These are phyloP conservation scores for Paragorgia papillata DNA, from an alignment of 92 coral and sea anemone genomes.

Conservation along the genomic window DNA sequence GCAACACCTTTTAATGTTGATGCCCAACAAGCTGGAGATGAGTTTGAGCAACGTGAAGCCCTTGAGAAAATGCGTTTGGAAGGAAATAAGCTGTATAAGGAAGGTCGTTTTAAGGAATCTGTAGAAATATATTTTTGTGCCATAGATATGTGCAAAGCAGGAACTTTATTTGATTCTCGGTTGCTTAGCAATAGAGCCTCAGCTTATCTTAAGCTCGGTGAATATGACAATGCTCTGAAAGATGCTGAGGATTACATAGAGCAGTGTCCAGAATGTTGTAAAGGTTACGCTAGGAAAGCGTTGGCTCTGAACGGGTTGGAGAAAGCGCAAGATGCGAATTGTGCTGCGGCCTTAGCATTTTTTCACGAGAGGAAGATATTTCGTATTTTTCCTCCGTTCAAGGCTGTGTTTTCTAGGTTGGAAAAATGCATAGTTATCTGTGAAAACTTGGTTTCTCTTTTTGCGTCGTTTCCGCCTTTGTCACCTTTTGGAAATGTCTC, in stretches of 20 bases:
- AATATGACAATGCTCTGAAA: conserved; percentile 4
- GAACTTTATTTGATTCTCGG: conserved; percentile 22
- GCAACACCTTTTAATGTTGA: not conserved
- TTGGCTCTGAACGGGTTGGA: too few relatives aligned
- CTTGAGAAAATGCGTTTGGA: conserved; percentile 21
- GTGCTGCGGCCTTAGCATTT: conserved; percentile 49
- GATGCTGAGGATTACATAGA: too few relatives aligned
- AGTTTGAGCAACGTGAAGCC: not conserved
- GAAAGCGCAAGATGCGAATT: conserved; percentile 20
- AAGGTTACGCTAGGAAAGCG: too few relatives aligned
- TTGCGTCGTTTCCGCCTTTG: not conserved
- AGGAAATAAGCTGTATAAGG: conserved; percentile 36
- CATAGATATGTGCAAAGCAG: conserved; percentile 15
- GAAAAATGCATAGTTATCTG: not conserved
- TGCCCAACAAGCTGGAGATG: not conserved
- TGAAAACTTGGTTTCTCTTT: not conserved
- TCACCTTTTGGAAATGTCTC: not conserved
- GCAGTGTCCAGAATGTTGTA: too few relatives aligned
- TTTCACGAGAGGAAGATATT: conserved; percentile 5
- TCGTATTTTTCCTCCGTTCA: conserved; percentile 27
- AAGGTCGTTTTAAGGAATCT: conserved; percentile 21
- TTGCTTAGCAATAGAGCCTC: conserved; percentile 48
- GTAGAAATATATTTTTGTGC: conserved; percentile 27
- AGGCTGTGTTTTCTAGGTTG: conserved; percentile 1
- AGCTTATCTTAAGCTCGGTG: conserved; percentile 34